Evolutionary conservation across 2,888 invertebrate genomes (phyloP).

Genomic region (Pherbina coryleti): DNA sequence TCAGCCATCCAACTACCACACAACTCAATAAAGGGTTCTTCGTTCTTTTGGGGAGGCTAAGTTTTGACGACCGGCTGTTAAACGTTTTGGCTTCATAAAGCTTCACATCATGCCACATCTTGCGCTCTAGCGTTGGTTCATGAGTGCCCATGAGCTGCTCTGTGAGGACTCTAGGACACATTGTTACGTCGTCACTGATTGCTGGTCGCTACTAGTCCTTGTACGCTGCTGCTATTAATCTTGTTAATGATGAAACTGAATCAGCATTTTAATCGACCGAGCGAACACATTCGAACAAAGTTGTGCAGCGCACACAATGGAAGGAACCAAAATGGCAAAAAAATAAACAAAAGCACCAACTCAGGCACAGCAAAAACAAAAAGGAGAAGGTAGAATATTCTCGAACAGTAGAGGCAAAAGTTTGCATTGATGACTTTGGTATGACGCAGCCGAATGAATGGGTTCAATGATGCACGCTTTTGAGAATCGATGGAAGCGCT

Average conservation of each 20-base stretch:
- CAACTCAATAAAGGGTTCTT: neutral
- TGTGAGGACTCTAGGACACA: neutral
- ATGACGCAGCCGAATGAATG: too few species aligned
- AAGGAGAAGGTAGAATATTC: neutral
- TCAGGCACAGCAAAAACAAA: neutral
- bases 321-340: neutral
- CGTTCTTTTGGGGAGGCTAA: neutral
- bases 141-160: too few species aligned
- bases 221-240: constrained; percentile 61
- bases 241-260: constrained; percentile 70
- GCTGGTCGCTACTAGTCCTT: neutral
- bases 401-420: neutral
- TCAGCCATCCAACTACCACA: neutral
- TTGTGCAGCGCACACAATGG: constrained; percentile 21
- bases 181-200: neutral
- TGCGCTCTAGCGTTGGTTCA: too few species aligned
- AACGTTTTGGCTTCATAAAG: constrained; percentile 12
- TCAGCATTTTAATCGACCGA: constrained; percentile 68
- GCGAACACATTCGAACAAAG: constrained; percentile 55
- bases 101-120: neutral
- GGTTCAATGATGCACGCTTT: neutral
- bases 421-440: constrained; percentile 15
- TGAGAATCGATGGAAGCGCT: too few species aligned
- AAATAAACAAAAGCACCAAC: neutral
- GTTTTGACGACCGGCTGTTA: constrained; percentile 1